phyloP scores from a whole-genome alignment of 2,797 vertebrate species.

The Spheniscus humboldti region DNA sequence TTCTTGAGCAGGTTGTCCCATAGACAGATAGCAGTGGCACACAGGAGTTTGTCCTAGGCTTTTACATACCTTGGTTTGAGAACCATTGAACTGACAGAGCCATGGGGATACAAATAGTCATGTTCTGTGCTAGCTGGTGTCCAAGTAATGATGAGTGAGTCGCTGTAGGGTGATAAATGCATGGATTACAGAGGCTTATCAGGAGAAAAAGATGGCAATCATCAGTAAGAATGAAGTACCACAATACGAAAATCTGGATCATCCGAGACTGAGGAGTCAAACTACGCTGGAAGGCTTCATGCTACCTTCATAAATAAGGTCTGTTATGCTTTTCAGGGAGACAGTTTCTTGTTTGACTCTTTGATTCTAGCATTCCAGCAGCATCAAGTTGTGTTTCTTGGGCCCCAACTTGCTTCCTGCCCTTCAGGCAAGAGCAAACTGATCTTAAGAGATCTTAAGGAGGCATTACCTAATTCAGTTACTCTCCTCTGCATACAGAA shows the following conservation, averaged over 20 bases:
- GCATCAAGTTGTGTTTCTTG: not conserved
- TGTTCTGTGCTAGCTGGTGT: not conserved
- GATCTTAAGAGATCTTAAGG: not conserved
- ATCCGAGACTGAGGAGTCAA: not conserved
- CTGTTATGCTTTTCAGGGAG: not conserved
- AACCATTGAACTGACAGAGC: not conserved
- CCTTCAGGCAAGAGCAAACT: not conserved
- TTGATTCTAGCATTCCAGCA: not conserved
- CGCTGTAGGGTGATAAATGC: not conserved
- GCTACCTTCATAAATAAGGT: not conserved
- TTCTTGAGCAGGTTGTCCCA: not conserved
- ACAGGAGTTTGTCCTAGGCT: not conserved
- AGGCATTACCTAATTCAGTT: not conserved
- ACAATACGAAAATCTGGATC: not conserved
- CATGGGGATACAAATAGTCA: not conserved
- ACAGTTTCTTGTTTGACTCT: not conserved
- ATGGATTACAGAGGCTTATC: not conserved
- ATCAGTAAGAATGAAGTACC: not conserved
- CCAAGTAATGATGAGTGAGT: not conserved
- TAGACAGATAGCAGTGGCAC: not conserved
- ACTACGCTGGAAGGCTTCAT: not conserved
- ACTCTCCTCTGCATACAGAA: not conserved
- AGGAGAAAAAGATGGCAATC: not conserved
- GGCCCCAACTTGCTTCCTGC: not conserved
- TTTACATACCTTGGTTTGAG: not conserved